Evolutionary conservation across 2,888 invertebrate genomes (phyloP).

Genomic region (Drosophila nr. fundita): DNA sequence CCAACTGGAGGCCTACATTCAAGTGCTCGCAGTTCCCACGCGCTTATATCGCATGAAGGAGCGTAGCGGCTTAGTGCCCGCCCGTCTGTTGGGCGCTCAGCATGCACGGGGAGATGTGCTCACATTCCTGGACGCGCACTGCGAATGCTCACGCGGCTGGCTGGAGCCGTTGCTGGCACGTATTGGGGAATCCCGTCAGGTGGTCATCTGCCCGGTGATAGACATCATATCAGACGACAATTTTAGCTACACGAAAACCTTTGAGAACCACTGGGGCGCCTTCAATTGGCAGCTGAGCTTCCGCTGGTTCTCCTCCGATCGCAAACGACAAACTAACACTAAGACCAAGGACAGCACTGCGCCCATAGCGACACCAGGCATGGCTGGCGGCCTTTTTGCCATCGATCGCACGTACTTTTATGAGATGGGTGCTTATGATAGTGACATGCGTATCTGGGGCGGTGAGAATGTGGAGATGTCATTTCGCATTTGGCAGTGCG

Average conservation of each 20-base stretch:
- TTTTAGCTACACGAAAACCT: constrained; percentile 95
- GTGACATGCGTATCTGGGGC: constrained; percentile 97
- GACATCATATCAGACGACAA: constrained; percentile 98
- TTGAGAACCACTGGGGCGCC: constrained; percentile 98
- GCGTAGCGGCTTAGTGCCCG: constrained; percentile 92
- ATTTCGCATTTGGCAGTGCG: constrained; percentile 98
- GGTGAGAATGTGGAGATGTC: constrained; percentile 99
- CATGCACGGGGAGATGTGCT: constrained; percentile 90
- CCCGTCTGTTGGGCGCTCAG: constrained; percentile 91
- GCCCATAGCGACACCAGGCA: constrained; percentile 93
- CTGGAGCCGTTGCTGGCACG: constrained; percentile 90
- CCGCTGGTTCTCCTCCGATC: constrained; percentile 82
- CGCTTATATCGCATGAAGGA: constrained; percentile 88
- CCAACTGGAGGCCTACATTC: constrained; percentile 89
- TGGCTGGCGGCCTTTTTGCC: constrained; percentile 95
- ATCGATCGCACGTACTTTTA: constrained; percentile 94
- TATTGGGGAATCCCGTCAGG: constrained; percentile 81
- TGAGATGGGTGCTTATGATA: constrained; percentile 94
- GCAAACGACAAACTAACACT: constrained; percentile 46
- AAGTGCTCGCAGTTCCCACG: constrained; percentile 87
- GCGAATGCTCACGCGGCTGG: constrained; percentile 95
- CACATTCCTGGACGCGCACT: constrained; percentile 99
- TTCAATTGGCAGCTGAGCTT: constrained; percentile 99
- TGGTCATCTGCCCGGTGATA: constrained; percentile 89
- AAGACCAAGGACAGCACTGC: constrained; percentile 87